Evolutionary conservation across 2,797 vertebrate species (phyloP).

Genomic region (Poliocrania exsul): DNA sequence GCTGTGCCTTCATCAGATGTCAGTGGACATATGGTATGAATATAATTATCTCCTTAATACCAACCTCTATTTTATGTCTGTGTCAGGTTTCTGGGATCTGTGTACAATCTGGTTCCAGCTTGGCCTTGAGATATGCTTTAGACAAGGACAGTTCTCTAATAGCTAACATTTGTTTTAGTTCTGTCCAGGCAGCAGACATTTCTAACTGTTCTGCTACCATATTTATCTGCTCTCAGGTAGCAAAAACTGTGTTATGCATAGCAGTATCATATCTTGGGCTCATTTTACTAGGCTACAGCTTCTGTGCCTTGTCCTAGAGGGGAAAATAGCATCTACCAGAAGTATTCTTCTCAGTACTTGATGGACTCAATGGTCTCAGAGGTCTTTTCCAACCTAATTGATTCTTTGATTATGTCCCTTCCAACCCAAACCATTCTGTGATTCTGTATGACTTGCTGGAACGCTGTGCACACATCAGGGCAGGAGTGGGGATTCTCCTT

Average conservation of each 20-base stretch:
- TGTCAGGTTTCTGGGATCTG: background rate
- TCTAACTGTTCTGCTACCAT: background rate
- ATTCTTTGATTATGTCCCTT: background rate
- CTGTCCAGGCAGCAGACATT: background rate
- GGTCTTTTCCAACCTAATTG: background rate
- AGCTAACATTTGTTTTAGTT: background rate
- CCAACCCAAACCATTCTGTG: background rate
- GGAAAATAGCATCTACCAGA: background rate
- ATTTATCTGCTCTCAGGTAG: background rate
- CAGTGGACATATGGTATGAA: background rate
- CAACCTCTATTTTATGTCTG: background rate
- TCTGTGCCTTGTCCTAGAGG: background rate
- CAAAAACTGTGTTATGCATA: background rate
- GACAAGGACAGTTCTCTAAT: background rate
- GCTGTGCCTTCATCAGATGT: background rate
- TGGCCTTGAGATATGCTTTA: background rate
- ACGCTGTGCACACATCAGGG: background rate
- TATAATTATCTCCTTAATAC: background rate
- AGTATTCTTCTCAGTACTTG: background rate
- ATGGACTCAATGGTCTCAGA: background rate
- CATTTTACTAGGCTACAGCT: background rate
- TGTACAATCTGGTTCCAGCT: background rate
- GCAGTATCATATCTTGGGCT: background rate
- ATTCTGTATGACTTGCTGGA: background rate
- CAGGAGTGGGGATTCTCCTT: conserved; percentile 26